Evolutionary conservation across 1,140 invertebrate genomes (phyloP), one percentile per base, ranked within the genome.

Genomic region (Campoletis sonorensis): DNA sequence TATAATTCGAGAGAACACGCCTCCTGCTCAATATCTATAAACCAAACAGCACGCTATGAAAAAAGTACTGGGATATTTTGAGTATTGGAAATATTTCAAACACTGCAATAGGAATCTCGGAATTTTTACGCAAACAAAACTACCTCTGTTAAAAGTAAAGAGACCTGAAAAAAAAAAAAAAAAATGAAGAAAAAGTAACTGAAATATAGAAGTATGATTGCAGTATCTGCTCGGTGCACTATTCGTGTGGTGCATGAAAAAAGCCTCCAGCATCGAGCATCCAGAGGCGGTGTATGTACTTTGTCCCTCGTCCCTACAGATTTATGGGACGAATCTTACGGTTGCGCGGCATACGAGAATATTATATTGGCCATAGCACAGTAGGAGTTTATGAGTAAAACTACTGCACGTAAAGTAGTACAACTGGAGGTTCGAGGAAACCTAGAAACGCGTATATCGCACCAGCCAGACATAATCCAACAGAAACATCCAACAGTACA

Each of bases 301-400:
- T 58, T 51, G 67, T 23, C 15, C 33, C 26, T 45, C 27, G 49
- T 61, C 58, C 49, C 40, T 80, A 26, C 30, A 79, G 67, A 83
- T 83, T 79, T 81, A 81, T 79, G 51, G 37, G 72, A 72, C 67
- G 68, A 79, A 81, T 81, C 75, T 40, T 80, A 78, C 79, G 40
- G 67, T 21, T 49, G 51, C 67, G 27, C 67, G 67, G 67, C 30
- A 27, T 40, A 77, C 33, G 54, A 23, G 18, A 77, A 54, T 21
- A 64, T 77, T 77, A 77, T 77, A 77, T 77, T 77, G 54, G 67
- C 30, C 51, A 21, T 49, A 40, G 51, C 51, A 54, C 18, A 10
- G n/a, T 54, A 23, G 26, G 11, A 37, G 54, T 61, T 77, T 77
- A 77, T 64, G 75, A 77, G 75, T 77, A 61, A 13, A 61, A 21